Base-by-base conservation (phyloP, 1,140 invertebrate genomes). In the Dendrolimus punctatus region DNA sequence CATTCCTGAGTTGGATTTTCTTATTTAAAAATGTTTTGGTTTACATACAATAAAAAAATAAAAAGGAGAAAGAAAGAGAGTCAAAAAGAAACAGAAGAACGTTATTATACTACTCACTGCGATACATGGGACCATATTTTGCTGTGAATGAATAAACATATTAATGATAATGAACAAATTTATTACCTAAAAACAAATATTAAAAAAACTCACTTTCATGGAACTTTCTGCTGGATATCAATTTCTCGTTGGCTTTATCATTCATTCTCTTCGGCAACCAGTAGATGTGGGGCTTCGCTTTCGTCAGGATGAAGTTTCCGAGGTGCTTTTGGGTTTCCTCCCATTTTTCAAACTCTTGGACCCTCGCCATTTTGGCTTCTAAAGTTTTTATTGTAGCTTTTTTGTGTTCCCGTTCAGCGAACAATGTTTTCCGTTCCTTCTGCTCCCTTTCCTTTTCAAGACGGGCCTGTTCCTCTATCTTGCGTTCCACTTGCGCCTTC, bases 401-500 rank as follows among this genome's bases (percentile, higher is more conserved):
- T 76, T 97, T 96, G 55, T 93, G 91, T 76, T 95, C 95, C 45
- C 95, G 89, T 51, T 95, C 93, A 8, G 92, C 89, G 81, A 98
- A 97, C 43, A 99, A 80, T 59, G 95, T 92, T 76, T 95, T 92
- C 46, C 95, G 90, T 81, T 98, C 95, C 66, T 93, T 92, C 72
- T 93, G 92, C 39, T 98, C 87, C 68, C 94, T 91, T 71, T 96
- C 95, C 66, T 94, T 95, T 79, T 99, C 96, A 73, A 93, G 90
- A 50, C 93, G 90, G 46, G 95, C 95, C 72, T 95, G 95, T 71
- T 97, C 95, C 78, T 99, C 97, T 40, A 99, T 90, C 82, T 98
- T 96, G 57, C 95, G 93, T 81, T 99, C 97, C 39, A 99, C 94
- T 88, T 96, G 92, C 7, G 94, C 95, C 73, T 89, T 89, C 55